A percentile compares a stretch with the other conserved stretches of the same genome.
Evolutionary conservation across 2,888 invertebrate species (phyloP).

Genomic region (Drosophila barbarae): DNA sequence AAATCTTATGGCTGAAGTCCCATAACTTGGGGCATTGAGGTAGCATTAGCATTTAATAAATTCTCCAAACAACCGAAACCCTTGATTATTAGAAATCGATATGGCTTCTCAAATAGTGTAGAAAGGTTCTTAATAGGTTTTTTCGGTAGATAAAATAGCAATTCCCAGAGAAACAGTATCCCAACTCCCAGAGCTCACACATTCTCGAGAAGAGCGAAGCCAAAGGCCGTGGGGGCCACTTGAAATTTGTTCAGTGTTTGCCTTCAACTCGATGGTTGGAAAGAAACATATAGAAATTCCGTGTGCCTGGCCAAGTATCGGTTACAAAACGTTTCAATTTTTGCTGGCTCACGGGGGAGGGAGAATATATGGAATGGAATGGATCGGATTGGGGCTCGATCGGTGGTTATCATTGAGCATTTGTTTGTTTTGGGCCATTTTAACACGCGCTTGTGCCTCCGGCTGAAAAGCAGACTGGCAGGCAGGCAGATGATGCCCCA

Average conservation of each 20-base stretch:
- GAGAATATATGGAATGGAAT: slow-evolving; percentile 35
- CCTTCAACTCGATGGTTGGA: slow-evolving; percentile 57
- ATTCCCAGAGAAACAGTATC: slow-evolving; percentile 12
- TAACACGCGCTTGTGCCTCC: slow-evolving; percentile 64
- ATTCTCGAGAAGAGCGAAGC: slow-evolving; percentile 11
- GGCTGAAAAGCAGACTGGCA: slow-evolving; percentile 30
- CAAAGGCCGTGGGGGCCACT: slow-evolving; percentile 34
- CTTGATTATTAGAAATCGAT: slow-evolving; percentile 13
- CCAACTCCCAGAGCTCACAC: slow-evolving; percentile 20
- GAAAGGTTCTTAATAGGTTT: not conserved
- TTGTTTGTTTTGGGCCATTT: slow-evolving; percentile 69
- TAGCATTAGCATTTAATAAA: slow-evolving; percentile 8
- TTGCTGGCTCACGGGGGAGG: slow-evolving; percentile 62
- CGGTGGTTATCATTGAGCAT: slow-evolving; percentile 57
- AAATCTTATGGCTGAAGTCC: not conserved
- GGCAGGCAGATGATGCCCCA: slow-evolving; percentile 12
- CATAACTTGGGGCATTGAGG: not conserved
- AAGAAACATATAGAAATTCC: slow-evolving; percentile 30
- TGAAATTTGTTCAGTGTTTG: slow-evolving; percentile 56
- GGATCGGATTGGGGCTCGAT: slow-evolving; percentile 1
- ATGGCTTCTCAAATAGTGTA: not conserved
- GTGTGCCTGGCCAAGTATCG: slow-evolving; percentile 49
- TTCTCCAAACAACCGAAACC: not conserved
- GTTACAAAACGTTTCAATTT: slow-evolving; percentile 72
- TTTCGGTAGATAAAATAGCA: slow-evolving; percentile 6